Base-by-base conservation (phyloP, 2,113 vertebrate species). In the Coregonus clupeaformis region DNA sequence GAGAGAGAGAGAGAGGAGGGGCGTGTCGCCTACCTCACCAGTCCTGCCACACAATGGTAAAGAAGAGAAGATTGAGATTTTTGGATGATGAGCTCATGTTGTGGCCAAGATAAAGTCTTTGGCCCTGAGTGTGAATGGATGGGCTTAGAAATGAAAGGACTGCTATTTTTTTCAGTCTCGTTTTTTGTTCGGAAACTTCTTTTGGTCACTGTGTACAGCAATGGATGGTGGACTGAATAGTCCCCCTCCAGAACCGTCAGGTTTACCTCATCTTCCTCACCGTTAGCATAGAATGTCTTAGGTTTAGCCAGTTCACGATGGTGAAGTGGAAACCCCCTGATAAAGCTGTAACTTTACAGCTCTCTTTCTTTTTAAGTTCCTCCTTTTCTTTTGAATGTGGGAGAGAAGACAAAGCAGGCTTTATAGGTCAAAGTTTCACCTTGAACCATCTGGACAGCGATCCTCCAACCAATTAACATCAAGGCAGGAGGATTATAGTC, bases 381-480 rank as follows among this genome's bases (percentile, higher is more conserved):
- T 11, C 42, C 5, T n/a, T 18, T 55, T 18, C 49, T 14, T 55
- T 55, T 55, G 3, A 55, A 14, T 55, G 49, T 55, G 49, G 49
- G 49, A 18, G n/a, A 6, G 36, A 42, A 42, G 36, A 42, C 36
- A 42, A 42, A 42, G 6, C 36, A 42, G 9, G 4, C 30, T 66
- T 65, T 67, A 25, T 20, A 57, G 68, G 59, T 75, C 66, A 32
- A 55, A 20, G 47, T 47, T 30, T 57, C 76, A 72, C 72, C 69
- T 66, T 36, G 36, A 47, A 71, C 68, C 77, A 79, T 79, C 67
- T 71, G 60, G 22, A 25, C 36, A 42, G 62, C 29, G 55, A 65
- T 71, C 68, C 22, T 75, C 16, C 7, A 36, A 65, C 72, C 68
- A 79, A 70, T 69, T 55, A 55, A 55, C 32, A 74, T 74, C 66